Conservation (phyloP, 2,888 invertebrate species). For the Argyresthia albistria region DNA sequence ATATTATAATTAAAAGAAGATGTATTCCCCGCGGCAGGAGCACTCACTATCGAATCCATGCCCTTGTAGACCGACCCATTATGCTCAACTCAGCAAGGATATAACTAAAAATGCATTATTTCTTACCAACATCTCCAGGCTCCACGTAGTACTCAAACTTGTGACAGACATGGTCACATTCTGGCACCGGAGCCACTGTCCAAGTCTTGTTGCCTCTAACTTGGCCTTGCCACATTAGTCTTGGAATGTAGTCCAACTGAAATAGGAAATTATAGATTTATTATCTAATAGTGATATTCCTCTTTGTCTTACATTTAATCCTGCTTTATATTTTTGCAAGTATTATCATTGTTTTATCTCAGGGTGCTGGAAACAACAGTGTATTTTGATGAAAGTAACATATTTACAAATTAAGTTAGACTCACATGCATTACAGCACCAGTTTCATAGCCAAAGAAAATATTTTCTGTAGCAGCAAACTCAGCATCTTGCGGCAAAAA, state of each 20-base stretch:
- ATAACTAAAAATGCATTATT: neutral
- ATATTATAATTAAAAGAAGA: too few species aligned
- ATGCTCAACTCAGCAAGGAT: neutral
- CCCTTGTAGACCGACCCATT: too few species aligned
- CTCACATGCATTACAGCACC: conserved; percentile 93
- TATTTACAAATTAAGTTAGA: conserved; percentile 14
- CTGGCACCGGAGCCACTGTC: conserved; percentile 87
- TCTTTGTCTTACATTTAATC: too few species aligned
- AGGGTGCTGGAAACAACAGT: too few species aligned
- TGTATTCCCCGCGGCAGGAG: too few species aligned
- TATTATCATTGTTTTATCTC: too few species aligned
- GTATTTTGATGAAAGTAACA: too few species aligned
- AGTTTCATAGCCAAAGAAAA: conserved; percentile 92
- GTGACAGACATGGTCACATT: conserved; percentile 85
- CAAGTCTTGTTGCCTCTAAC: conserved; percentile 89
- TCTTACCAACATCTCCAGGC: conserved; percentile 87
- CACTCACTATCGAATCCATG: too few species aligned
- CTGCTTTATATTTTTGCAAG: too few species aligned
- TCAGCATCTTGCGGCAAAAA: conserved; percentile 93
- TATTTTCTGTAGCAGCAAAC: conserved; percentile 89
- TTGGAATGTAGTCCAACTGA: conserved; percentile 91
- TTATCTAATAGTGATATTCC: neutral
- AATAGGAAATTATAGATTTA: conserved; percentile 17
- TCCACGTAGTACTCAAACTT: conserved; percentile 84
- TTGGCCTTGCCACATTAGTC: conserved; percentile 96